Evolutionary conservation across 2,797 vertebrate genomes (phyloP), one percentile per base, ranked within the genome.

Genomic region (Cirrhinus molitorella): DNA sequence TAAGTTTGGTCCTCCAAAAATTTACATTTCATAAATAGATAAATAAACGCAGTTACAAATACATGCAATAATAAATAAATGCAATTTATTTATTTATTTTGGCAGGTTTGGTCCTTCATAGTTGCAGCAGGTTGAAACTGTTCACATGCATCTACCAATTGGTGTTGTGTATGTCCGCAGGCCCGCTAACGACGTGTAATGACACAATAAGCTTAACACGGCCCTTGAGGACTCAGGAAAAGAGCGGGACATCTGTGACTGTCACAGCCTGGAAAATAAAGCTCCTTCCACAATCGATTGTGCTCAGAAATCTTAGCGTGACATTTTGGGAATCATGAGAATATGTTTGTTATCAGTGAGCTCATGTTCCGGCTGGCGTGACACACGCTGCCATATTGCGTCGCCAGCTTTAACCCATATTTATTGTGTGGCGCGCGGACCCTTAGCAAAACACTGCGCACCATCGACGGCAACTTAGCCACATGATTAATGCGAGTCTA

Each of bases 401-500:
- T 75, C 40, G 17, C 31, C 61, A 51, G 72, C 40, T 67, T 74
- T 73, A 73, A 63, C 43, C 47, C 17, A 72, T 79, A 78, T 71
- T 31, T 12, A 21, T 25, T 63, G 65, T 12, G 67, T 75, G 4
- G 61, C 59, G 68, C 13, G 37, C 88, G 83, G 55, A 79, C 78
- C 80, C 53, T 83, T 80, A 86, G 84, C 79, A 85, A 79, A 79
- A 80, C 67, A 83, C 70, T 57, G 81, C 85, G 90, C 91, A 89
- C 91, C 90, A 93, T 87, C 90, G 92, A 95, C 91, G 91, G 92
- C 92, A 93, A 94, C 93, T 93, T 93, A 93, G 92, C 90, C 91
- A 88, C 94, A 83, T 94, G 93, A 95, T 95, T 95, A 94, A 94
- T 94, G 92, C 90, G 91, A 94, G 89, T 93, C 93, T 95, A 95